Conservation (phyloP, 2,888 invertebrate species). For the Lymantria dispar region DNA sequence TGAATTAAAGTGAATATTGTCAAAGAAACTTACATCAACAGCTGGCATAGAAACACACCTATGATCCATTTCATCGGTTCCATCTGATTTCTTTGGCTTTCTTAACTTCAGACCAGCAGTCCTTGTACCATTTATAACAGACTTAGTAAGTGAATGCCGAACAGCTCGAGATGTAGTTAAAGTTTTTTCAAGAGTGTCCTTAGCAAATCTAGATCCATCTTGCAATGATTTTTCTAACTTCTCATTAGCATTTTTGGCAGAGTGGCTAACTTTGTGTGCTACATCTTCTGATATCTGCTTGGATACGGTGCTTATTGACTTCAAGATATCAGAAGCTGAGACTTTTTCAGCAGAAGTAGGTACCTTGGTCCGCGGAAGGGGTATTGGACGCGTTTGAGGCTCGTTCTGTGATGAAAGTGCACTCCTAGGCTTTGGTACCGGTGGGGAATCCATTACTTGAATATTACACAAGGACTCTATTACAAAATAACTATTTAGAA, state of each 20-base stretch:
- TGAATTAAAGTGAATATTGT: constrained; percentile 85
- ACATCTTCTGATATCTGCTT: constrained; percentile 82
- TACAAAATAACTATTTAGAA: constrained; percentile 33
- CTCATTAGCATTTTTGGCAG: constrained; percentile 66
- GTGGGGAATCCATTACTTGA: constrained; percentile 64
- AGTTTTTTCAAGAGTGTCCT: constrained; percentile 73
- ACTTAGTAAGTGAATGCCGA: constrained; percentile 80
- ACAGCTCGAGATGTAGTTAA: constrained; percentile 74
- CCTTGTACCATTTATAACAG: constrained; percentile 85
- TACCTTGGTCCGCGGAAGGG: constrained; percentile 74
- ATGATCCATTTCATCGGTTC: constrained; percentile 43
- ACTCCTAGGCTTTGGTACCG: constrained; percentile 69
- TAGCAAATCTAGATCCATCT: constrained; percentile 69
- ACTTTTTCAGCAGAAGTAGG: constrained; percentile 53
- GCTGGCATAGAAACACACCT: constrained; percentile 82
- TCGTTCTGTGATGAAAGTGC: constrained; percentile 46
- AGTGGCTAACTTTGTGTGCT: constrained; percentile 72
- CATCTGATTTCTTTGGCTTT: constrained; percentile 50
- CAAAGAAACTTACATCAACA: constrained; percentile 83
- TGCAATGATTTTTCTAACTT: constrained; percentile 62
- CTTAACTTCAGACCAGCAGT: constrained; percentile 78
- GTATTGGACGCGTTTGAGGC: constrained; percentile 72
- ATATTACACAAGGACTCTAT: constrained; percentile 18
- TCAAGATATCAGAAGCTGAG: constrained; percentile 68
- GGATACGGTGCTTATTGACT: constrained; percentile 78